Base-by-base conservation (phyloP, 1,140 invertebrate genomes). In the Bombus polaris region DNA sequence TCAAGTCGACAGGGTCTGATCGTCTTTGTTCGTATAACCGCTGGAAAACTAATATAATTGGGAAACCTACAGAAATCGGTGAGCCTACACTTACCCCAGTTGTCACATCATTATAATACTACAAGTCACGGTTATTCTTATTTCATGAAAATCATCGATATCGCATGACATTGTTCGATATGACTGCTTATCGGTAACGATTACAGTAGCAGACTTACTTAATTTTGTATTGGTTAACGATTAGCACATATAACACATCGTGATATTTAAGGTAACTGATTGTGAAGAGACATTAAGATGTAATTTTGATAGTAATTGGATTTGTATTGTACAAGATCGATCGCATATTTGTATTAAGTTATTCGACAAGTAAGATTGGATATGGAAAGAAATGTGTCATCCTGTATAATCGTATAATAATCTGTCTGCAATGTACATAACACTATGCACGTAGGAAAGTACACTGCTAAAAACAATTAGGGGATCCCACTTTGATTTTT, bases 171-270 rank as follows among this genome's bases (percentile, higher is more conserved):
- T 35, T 39, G n/a, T 37, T 35, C 35, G 1, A 4, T 62, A 15
- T 72, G 70, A 76, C 10, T 85, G 65, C 78, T 39, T 66, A 62
- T 44, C 47, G 73, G 57, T 73, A 79, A 72, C 37, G 62, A 81
- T 66, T 65, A 85, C 81, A 89, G 85, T 87, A 89, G 85, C 65
- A 87, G 81, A 89, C 85, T 89, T 84, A 87, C 85, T 89, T 80
- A 87, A 85, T 65, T 75, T 53, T 44, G 22, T 70, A 74, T 32
- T 37, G 35, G 39, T 37, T 72, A 39, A 22, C 35, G 57, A 62
- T 53, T 22, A 22, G 47, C 47, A 53, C 70, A 28, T 28, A 53
- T 37, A 81, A 73, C 39, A 44, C 53, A 74, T 74, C 44, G 47
- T 74, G 3, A 47, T 47, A 37, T 32, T 65, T 47, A 65, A 74